Percentiles rank a stretch among this genome's conserved stretches.
These are phyloP conservation scores for Coptotermes formosanus DNA, from an alignment of 1,140 invertebrate genomes.

Conservation along the genomic window DNA sequence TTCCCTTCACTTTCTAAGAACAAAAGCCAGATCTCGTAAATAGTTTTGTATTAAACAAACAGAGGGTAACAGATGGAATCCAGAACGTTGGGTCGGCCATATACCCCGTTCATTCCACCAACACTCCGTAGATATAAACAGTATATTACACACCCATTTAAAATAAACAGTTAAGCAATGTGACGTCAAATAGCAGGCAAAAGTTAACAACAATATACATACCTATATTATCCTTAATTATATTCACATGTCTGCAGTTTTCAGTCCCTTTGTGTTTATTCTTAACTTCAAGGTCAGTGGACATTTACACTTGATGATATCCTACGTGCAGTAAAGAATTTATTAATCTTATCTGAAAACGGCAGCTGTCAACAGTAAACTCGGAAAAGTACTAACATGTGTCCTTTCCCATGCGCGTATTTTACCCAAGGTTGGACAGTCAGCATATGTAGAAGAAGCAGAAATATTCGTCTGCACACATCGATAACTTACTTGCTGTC, in stretches of 20 bases:
- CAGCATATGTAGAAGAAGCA: background rate
- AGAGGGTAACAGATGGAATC: background rate
- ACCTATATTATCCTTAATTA: no score
- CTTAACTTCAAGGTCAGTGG: background rate
- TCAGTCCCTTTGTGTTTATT: background rate
- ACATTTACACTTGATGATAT: background rate
- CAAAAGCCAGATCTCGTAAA: background rate
- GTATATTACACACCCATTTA: background rate
- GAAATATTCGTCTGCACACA: background rate
- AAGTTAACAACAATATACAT: no score
- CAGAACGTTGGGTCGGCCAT: background rate
- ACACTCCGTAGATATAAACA: background rate
- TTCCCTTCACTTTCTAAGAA: background rate
- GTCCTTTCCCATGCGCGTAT: background rate
- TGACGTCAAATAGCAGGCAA: background rate
- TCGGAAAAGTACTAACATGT: background rate
- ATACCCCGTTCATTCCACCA: background rate
- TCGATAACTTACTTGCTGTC: no score
- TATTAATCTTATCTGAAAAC: background rate
- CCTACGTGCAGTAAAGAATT: background rate
- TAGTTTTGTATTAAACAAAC: background rate
- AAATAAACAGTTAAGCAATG: background rate
- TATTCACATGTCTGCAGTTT: no score
- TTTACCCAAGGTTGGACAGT: background rate
- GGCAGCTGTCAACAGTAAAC: no score